Evolutionary conservation across 2,113 vertebrate species (phyloP).

Genomic region (Microtus oregoni): DNA sequence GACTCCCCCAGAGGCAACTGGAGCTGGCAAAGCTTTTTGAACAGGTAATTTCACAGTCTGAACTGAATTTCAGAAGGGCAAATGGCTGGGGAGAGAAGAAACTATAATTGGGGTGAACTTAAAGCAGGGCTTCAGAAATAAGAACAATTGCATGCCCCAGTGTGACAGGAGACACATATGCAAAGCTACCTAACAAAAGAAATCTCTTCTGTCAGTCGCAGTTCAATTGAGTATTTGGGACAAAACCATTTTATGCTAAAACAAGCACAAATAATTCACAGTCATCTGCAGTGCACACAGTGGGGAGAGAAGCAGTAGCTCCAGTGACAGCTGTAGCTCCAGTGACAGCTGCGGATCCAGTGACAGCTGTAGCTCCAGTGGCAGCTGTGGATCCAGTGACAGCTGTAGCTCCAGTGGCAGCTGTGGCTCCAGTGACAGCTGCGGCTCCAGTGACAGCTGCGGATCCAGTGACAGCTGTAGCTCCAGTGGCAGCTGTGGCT

Average conservation of each 20-base stretch:
- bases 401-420: neutral
- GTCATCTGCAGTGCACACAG: neutral
- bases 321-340: neutral
- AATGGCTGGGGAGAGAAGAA: neutral
- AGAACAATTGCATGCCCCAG: neutral
- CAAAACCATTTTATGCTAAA: neutral
- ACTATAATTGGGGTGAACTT: neutral
- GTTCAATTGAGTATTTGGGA: neutral
- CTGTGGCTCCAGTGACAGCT: neutral
- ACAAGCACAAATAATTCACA: neutral
- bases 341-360: too few relatives aligned
- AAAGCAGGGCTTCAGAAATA: constrained; percentile 39
- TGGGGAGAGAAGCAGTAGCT: neutral
- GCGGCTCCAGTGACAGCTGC: neutral
- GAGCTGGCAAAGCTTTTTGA: neutral
- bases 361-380: neutral
- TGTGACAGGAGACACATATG: neutral
- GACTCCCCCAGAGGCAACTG: neutral
- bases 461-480: too few relatives aligned
- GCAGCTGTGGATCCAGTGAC: neutral
- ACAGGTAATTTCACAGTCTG: neutral
- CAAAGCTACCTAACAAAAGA: neutral
- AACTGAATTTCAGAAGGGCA: neutral
- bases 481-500: too few relatives aligned
- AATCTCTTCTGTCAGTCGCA: neutral